These are phyloP conservation scores for Ascidia mentula DNA, from an alignment of 23 tunicate genomes.

Conservation along the genomic window DNA sequence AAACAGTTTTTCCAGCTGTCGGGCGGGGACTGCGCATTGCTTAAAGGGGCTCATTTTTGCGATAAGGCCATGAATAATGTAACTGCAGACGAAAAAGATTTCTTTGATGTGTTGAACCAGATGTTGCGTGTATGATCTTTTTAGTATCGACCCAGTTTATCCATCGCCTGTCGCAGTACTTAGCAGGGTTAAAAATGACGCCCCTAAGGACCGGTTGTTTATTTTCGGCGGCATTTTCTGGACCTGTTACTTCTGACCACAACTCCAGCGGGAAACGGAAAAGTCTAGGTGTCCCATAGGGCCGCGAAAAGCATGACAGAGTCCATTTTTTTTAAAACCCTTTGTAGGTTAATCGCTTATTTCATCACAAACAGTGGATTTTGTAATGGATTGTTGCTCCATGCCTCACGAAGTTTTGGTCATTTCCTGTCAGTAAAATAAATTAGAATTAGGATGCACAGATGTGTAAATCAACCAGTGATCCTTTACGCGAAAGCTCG, in stretches of 20 bases:
- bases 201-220: conserved; percentile 10
- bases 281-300: no score
- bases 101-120: background rate
- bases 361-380: no score
- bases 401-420: no score
- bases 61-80: conserved; percentile 12
- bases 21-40: background rate
- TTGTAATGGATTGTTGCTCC: no score
- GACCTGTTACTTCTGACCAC: background rate
- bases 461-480: no score
- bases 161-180: background rate
- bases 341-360: no score
- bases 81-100: background rate
- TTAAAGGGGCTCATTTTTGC: background rate
- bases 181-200: background rate
- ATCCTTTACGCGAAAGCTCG: no score
- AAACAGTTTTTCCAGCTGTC: conserved; percentile 2
- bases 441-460: no score
- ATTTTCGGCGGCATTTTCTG: conserved; percentile 4
- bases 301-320: no score
- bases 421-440: no score
- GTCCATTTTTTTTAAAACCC: no score
- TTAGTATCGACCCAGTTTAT: conserved; percentile 1
- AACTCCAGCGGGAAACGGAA: background rate
- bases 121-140: background rate